phyloP scores from a whole-genome alignment of 2,888 invertebrate genomes.

The Aquatica leii region DNA sequence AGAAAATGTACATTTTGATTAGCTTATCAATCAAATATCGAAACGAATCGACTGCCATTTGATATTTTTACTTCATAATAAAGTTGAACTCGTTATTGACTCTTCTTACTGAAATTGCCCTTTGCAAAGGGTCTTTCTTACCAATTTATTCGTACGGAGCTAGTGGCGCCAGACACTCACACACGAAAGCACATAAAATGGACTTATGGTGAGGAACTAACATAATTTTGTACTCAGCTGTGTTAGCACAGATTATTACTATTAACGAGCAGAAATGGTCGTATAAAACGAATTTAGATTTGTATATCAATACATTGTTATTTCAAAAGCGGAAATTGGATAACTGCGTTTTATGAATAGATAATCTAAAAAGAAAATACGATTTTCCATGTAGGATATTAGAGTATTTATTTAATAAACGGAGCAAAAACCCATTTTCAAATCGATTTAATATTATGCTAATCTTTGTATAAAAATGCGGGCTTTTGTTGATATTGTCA shows the following conservation, averaged over 20 bases:
- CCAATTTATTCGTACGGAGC: slow-evolving; percentile 47
- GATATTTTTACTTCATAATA: slow-evolving; percentile 52
- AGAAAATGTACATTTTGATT: slow-evolving; percentile 18
- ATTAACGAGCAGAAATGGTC: slow-evolving; percentile 5
- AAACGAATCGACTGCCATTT: slow-evolving; percentile 51
- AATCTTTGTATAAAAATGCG: too few species aligned
- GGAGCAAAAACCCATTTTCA: too few species aligned
- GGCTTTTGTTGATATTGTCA: too few species aligned
- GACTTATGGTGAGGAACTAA: slow-evolving; percentile 13
- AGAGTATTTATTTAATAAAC: too few species aligned
- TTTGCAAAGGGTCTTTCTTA: slow-evolving; percentile 51
- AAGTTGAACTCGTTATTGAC: slow-evolving; percentile 56
- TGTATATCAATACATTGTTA: background rate
- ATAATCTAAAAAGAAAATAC: too few species aligned
- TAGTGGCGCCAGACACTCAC: slow-evolving; percentile 33
- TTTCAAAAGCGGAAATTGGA: too few species aligned
- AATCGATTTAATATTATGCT: too few species aligned
- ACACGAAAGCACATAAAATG: slow-evolving; percentile 20
- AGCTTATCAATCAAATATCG: slow-evolving; percentile 18
- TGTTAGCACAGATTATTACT: slow-evolving; percentile 15
- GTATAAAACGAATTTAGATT: slow-evolving; percentile 1
- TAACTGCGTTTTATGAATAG: too few species aligned
- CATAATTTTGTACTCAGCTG: slow-evolving; percentile 14
- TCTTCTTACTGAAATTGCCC: slow-evolving; percentile 53
- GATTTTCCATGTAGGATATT: too few species aligned